Percentiles rank a stretch among this genome's conserved stretches.
Evolutionary conservation across 2,113 vertebrate species (phyloP).

Genomic region (Ploceus nigricollis): DNA sequence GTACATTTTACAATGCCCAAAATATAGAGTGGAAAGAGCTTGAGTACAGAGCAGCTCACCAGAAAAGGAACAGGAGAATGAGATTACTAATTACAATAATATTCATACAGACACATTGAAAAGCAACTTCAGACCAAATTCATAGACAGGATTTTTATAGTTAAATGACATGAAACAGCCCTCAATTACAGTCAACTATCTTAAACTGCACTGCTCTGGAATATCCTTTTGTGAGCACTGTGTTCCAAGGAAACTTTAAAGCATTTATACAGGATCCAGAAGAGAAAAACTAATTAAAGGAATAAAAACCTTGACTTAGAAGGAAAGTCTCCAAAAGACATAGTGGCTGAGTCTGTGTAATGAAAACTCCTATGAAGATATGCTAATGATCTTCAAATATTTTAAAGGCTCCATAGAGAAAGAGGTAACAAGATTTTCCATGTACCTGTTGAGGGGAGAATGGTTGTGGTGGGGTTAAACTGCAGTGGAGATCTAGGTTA

Average conservation of each 20-base stretch:
- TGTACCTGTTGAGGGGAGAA: accelerated
- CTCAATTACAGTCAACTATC: background rate
- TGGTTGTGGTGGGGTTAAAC: background rate
- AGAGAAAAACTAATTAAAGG: background rate
- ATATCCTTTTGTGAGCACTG: background rate
- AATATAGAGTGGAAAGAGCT: background rate
- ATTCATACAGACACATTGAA: background rate
- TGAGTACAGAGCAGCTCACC: background rate
- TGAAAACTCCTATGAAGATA: background rate
- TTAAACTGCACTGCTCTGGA: background rate
- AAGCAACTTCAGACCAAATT: background rate
- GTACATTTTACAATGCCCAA: background rate
- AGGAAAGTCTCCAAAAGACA: background rate
- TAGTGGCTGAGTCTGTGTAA: background rate
- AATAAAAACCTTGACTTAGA: background rate
- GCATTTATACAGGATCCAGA: background rate
- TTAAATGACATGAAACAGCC: background rate
- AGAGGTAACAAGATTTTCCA: background rate
- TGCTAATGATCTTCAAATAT: background rate
- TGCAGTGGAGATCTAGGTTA: background rate
- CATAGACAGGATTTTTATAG: background rate
- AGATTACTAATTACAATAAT: background rate
- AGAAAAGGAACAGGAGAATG: background rate
- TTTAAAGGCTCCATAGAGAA: background rate
- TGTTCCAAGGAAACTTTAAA: background rate